Percentiles rank a stretch among this genome's conserved stretches.
These are phyloP conservation scores for Arrhamphus sclerolepis DNA, from an alignment of 2,797 vertebrate species.

Conservation along the genomic window DNA sequence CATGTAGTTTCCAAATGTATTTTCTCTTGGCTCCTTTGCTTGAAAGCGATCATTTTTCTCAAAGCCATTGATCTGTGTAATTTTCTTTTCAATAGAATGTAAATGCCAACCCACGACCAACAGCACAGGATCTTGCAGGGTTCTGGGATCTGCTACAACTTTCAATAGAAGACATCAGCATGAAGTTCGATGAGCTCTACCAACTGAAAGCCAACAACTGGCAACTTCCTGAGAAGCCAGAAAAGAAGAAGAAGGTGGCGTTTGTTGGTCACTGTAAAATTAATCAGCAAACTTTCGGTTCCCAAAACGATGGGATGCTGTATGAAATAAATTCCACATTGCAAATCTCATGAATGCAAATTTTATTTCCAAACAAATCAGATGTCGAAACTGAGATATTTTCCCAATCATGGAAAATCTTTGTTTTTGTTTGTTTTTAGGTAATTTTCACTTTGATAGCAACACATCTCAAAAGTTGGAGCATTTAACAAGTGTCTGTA, in stretches of 20 bases:
- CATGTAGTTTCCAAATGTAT: neutral
- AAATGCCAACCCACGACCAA: conserved; percentile 92
- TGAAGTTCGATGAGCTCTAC: conserved; percentile 99
- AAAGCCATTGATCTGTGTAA: neutral
- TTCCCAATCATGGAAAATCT: too few relatives aligned
- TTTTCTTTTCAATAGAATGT: conserved; percentile 79
- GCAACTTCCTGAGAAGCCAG: conserved; percentile 85
- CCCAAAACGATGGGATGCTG: too few relatives aligned
- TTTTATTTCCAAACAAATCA: too few relatives aligned
- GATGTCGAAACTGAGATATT: too few relatives aligned
- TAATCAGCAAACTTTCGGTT: conserved; percentile 1
- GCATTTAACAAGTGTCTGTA: too few relatives aligned
- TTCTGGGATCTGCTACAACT: conserved; percentile 99
- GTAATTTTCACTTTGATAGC: too few relatives aligned
- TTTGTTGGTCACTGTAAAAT: neutral
- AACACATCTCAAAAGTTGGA: too few relatives aligned
- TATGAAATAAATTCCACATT: too few relatives aligned
- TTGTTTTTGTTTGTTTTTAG: too few relatives aligned
- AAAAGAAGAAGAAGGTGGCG: conserved; percentile 94
- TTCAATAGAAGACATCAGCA: conserved; percentile 98
- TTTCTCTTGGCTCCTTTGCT: conserved; percentile 13
- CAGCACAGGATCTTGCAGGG: conserved; percentile 96
- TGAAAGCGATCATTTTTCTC: neutral
- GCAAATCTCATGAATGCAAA: too few relatives aligned
- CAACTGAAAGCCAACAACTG: conserved; percentile 97